These are phyloP conservation scores for Mesodorylaimus sp. DNA, from an alignment of 2,888 invertebrate species.

Conservation along the genomic window DNA sequence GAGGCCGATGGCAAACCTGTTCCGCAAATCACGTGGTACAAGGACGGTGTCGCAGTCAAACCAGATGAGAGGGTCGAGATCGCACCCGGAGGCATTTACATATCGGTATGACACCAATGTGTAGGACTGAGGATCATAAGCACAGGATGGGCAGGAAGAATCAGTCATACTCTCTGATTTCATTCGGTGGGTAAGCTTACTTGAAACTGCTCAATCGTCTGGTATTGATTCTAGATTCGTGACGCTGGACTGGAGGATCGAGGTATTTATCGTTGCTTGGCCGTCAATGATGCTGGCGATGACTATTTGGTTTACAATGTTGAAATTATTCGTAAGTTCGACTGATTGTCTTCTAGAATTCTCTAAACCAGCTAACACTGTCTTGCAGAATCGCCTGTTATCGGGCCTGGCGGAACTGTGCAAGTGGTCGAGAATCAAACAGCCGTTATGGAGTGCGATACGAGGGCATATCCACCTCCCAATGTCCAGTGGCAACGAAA, in stretches of 20 bases:
- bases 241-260: conserved; percentile 26
- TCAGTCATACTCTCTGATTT: too few species aligned
- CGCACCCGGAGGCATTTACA: conserved; percentile 15
- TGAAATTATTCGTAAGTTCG: conserved; percentile 22
- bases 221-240: conserved; percentile 16
- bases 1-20: conserved; percentile 37
- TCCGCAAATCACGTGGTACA: conserved; percentile 39
- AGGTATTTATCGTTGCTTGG: conserved; percentile 32
- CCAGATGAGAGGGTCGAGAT: conserved; percentile 14
- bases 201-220: too few species aligned
- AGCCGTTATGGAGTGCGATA: conserved; percentile 30
- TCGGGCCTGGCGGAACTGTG: conserved; percentile 22
- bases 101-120: too few species aligned
- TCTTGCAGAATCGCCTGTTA: conserved; percentile 22
- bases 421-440: conserved; percentile 25
- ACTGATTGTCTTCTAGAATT: not conserved
- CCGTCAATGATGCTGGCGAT: conserved; percentile 32
- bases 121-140: too few species aligned
- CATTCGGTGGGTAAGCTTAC: too few species aligned
- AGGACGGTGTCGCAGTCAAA: conserved; percentile 13
- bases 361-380: not conserved
- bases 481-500: conserved; percentile 23
- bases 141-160: too few species aligned
- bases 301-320: conserved; percentile 26
- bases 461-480: conserved; percentile 30